Evolutionary conservation across 2,113 vertebrate species (phyloP).

Genomic region (Maylandia zebra): DNA sequence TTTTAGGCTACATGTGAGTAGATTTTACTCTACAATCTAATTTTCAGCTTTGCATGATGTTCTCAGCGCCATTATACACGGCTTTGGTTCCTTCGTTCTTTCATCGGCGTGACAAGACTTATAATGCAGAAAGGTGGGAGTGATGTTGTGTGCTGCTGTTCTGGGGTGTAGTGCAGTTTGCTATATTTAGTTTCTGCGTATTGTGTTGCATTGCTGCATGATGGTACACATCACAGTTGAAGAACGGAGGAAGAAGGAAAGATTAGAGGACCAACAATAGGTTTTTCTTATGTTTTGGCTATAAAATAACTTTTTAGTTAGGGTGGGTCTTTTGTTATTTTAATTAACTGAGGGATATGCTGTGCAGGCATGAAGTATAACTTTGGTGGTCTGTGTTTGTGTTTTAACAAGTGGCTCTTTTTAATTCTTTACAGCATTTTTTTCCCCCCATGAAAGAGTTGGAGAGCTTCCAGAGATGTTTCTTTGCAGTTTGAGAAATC

Average conservation of each 20-base stretch:
- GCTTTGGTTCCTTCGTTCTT: background rate
- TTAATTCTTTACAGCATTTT: background rate
- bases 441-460: background rate
- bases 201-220: constrained; percentile 1
- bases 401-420: background rate
- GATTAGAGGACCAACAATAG: background rate
- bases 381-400: background rate
- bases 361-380: background rate
- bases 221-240: background rate
- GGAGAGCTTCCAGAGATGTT: background rate
- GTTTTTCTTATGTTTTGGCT: background rate
- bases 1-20: background rate
- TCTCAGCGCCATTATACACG: background rate
- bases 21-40: background rate
- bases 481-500: background rate
- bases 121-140: constrained; percentile 14
- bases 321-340: background rate
- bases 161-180: background rate
- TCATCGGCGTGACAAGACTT: background rate
- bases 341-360: background rate
- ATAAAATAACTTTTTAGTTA: background rate
- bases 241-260: background rate
- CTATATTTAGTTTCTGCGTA: constrained; percentile 32
- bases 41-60: background rate
- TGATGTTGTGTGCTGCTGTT: background rate